A percentile compares a stretch with the other conserved stretches of the same genome.
Evolutionary conservation across 1,140 invertebrate genomes (phyloP).

Genomic region (Lordiphosa mommai): DNA sequence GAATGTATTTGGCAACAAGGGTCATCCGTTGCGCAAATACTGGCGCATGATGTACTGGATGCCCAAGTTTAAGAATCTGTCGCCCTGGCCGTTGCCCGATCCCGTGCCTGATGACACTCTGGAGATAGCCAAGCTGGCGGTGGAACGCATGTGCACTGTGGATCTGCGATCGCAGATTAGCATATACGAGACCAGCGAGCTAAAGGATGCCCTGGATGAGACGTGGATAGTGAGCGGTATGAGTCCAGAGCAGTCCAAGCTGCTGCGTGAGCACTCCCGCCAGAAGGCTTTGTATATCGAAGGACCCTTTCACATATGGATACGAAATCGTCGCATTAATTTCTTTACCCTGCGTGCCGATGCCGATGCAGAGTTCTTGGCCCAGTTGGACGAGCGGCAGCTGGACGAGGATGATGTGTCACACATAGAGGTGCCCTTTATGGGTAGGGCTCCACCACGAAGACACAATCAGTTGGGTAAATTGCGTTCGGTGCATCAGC

Average conservation of each 20-base stretch:
- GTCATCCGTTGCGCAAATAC: conserved; percentile 90
- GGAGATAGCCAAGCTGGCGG: conserved; percentile 91
- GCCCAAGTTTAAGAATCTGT: conserved; percentile 96
- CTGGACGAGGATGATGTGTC: conserved; percentile 83
- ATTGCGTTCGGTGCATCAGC: conserved; percentile 90
- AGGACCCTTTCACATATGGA: conserved; percentile 91
- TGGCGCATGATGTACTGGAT: conserved; percentile 98
- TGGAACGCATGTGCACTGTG: conserved; percentile 92
- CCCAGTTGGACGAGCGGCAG: conserved; percentile 47
- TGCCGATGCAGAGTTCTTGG: conserved; percentile 75
- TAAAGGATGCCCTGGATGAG: conserved; percentile 90
- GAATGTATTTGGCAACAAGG: conserved; percentile 90
- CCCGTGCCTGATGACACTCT: conserved; percentile 86
- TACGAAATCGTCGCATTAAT: conserved; percentile 86
- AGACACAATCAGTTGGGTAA: conserved; percentile 76
- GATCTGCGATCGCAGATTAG: conserved; percentile 88
- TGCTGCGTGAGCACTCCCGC: conserved; percentile 87
- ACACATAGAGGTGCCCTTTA: conserved; percentile 83
- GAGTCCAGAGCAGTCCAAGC: conserved; percentile 87
- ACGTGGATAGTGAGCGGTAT: conserved; percentile 97
- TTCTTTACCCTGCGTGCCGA: conserved; percentile 93
- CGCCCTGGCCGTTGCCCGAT: conserved; percentile 92
- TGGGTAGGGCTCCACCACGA: conserved; percentile 70
- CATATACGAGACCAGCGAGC: conserved; percentile 85
- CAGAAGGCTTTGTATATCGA: conserved; percentile 90